Base-by-base conservation (phyloP, 2,113 vertebrate genomes). In the Cygnus atratus region DNA sequence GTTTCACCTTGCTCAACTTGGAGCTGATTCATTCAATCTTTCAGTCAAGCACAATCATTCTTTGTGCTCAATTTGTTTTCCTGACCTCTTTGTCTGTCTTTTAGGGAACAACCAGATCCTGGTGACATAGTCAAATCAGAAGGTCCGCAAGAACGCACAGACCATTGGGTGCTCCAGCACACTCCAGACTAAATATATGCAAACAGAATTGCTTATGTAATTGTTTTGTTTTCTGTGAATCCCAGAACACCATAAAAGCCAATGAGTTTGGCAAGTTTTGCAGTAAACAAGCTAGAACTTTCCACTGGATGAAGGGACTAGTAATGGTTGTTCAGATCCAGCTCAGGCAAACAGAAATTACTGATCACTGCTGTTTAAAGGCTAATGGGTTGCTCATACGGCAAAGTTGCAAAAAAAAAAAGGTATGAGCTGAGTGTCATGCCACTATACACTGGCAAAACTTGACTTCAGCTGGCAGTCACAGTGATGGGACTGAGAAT, bases 1-100 rank as follows among this genome's bases (percentile, higher is more conserved):
- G 66, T 84, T 88, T 90, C 82, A 87, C 81, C 57, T 92, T 89
- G 81, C 71, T 95, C 77, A 81, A 58, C 54, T 50, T 39, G 29
- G 31, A 59, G 73, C 76, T 48, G 65, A 95, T 79, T 88, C 76
- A 86, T 46, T 62, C 76, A 20, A 4, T 55, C 68, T 58, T 68
- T 73, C 78, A 67, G 75, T 39, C 57, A 65, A 46, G 76, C 37
- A 46, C 52, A 87, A 63, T 11, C 1, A 3, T 7, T 22, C 85
- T 72, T 33, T 78, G 72, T 25, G 74, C 39, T 84, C 68, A 41
- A 4, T 52, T 57, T 62, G 62, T 77, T 85, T 86, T 74, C 63
- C 72, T 80, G 67, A 44, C 25, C 57, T 31, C 41, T 39, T 21
- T 7, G 18, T 2, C 59, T 76, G 8, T 25, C 70, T 70, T 90